These are phyloP conservation scores for Galerucella nymphaeae DNA, from an alignment of 2,888 invertebrate genomes.

Conservation along the genomic window DNA sequence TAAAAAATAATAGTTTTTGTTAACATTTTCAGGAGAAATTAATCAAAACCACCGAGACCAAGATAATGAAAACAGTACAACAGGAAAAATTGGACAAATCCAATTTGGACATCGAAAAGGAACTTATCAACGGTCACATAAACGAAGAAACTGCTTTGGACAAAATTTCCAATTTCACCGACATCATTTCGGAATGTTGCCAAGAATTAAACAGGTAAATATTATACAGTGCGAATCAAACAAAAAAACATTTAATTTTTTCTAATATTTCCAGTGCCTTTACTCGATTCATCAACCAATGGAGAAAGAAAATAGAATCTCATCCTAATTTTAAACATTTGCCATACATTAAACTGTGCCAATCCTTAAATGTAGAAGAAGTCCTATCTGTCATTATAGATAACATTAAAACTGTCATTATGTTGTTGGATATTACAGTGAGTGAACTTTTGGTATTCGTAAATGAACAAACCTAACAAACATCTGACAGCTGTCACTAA, in stretches of 20 bases:
- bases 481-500: neutral
- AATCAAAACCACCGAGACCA: neutral
- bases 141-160: neutral
- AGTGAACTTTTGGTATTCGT: too few relatives aligned
- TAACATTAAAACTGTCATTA: constrained; percentile 35
- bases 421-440: constrained; percentile 38
- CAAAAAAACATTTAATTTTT: neutral
- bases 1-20: neutral
- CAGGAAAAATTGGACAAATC: neutral
- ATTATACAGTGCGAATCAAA: neutral
- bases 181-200: constrained; percentile 27
- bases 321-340: constrained; percentile 27
- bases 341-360: constrained; percentile 29
- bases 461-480: too few relatives aligned
- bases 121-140: neutral
- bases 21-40: constrained; percentile 4
- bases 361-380: constrained; percentile 33
- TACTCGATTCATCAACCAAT: constrained; percentile 29
- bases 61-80: constrained; percentile 21
- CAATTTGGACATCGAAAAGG: neutral
- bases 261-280: constrained; percentile 32
- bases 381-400: constrained; percentile 32
- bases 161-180: constrained; percentile 21
- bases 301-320: constrained; percentile 34
- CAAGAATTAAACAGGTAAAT: constrained; percentile 38